Evolutionary conservation across 2,888 invertebrate species (phyloP).

Genomic region (Isotomurus palustris): DNA sequence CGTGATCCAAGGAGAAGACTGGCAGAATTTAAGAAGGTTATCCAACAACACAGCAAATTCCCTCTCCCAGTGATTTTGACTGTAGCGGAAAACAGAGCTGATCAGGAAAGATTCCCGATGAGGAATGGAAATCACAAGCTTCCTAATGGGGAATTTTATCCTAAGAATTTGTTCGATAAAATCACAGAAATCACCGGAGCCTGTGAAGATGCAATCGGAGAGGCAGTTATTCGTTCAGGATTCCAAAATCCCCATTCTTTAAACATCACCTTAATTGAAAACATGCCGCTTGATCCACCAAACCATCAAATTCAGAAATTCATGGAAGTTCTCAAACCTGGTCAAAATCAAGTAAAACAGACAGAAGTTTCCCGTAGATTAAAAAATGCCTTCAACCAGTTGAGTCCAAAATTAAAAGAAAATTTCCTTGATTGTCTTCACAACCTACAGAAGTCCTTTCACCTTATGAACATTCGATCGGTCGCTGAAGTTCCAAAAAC

Average conservation of each 20-base stretch:
- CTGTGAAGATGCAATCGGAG: slow-evolving; percentile 21
- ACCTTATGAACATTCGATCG: slow-evolving; percentile 9
- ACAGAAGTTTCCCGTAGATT: slow-evolving; percentile 21
- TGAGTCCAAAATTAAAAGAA: background rate
- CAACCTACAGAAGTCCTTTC: slow-evolving; percentile 18
- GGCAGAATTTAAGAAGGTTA: slow-evolving; percentile 7
- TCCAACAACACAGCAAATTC: slow-evolving; percentile 17
- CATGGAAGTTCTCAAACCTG: slow-evolving; percentile 7
- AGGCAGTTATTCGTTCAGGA: slow-evolving; percentile 17
- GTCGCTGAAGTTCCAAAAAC: slow-evolving; percentile 22
- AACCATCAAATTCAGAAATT: background rate
- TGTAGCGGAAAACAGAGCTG: slow-evolving; percentile 28
- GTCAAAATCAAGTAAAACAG: background rate
- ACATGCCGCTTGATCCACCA: background rate
- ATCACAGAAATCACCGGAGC: slow-evolving; percentile 9
- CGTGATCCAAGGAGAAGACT: slow-evolving; percentile 9
- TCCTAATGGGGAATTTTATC: slow-evolving; percentile 30
- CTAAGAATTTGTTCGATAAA: slow-evolving; percentile 24
- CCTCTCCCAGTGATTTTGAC: slow-evolving; percentile 20
- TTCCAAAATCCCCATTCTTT: slow-evolving; percentile 18
- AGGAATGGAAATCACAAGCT: slow-evolving; percentile 24
- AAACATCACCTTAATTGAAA: slow-evolving; percentile 4
- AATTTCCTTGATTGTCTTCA: slow-evolving; percentile 9
- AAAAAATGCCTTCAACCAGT: background rate
- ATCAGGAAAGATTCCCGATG: slow-evolving; percentile 9